Evolutionary conservation across 1,140 invertebrate species (phyloP).

Genomic region (Hydropsyche tenuis): DNA sequence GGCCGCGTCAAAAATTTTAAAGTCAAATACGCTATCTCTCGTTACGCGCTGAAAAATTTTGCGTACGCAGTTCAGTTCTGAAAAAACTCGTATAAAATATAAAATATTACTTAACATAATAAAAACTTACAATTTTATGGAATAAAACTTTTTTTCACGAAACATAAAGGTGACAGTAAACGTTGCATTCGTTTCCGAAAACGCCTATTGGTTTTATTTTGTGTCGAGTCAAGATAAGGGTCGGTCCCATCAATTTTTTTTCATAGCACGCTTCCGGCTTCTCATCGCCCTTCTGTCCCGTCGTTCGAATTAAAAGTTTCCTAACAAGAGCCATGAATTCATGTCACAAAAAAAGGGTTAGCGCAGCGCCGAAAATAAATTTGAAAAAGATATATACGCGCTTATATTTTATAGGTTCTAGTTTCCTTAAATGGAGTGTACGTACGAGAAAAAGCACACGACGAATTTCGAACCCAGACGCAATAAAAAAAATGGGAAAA

Average conservation of each 20-base stretch:
- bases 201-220: conserved; percentile 46
- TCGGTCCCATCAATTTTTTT: conserved; percentile 13
- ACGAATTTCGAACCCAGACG: no score
- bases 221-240: conserved; percentile 42
- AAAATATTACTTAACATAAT: neutral
- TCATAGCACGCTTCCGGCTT: neutral
- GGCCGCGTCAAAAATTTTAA: conserved; percentile 9
- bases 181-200: conserved; percentile 39
- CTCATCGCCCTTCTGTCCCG: neutral
- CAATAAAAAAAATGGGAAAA: no score
- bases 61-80: no score
- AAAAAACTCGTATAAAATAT: neutral
- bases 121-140: no score
- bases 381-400: neutral
- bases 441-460: neutral
- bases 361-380: neutral
- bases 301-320: conserved; percentile 30
- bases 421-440: neutral
- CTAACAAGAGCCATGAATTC: conserved; percentile 8
- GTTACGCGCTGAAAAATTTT: no score
- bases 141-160: neutral
- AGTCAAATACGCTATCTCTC: neutral
- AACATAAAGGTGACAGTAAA: conserved; percentile 37
- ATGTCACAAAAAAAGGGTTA: conserved; percentile 15
- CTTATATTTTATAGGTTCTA: neutral